Percentiles rank a stretch among this genome's conserved stretches.
phyloP scores from a whole-genome alignment of 2,888 invertebrate species.

The Achlya flavicornis region DNA sequence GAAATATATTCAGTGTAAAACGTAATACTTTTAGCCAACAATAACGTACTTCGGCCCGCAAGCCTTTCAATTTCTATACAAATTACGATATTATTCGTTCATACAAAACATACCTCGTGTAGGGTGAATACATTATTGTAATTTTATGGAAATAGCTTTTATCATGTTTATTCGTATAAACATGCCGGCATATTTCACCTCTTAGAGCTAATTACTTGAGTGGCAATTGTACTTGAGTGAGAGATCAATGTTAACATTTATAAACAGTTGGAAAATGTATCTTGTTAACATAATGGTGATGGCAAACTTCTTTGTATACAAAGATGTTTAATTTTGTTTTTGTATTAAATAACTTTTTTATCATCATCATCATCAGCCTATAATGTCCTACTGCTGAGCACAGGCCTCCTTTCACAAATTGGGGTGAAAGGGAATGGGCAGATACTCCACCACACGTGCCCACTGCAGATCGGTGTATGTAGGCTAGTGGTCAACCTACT shows the following conservation, averaged over 20 bases:
- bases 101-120: background rate
- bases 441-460: too few relatives aligned
- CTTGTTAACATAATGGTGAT: too few relatives aligned
- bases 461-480: too few relatives aligned
- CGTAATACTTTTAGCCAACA: slow-evolving; percentile 7
- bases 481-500: too few relatives aligned
- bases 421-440: too few relatives aligned
- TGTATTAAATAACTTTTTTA: too few relatives aligned
- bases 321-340: too few relatives aligned
- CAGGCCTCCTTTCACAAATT: too few relatives aligned
- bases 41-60: background rate
- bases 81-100: slow-evolving; percentile 36
- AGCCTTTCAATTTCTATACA: slow-evolving; percentile 24
- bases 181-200: background rate
- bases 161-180: background rate
- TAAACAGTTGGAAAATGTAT: background rate
- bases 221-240: background rate
- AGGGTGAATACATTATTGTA: slow-evolving; percentile 8
- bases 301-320: too few relatives aligned
- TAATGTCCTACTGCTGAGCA: too few relatives aligned
- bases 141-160: slow-evolving; percentile 10
- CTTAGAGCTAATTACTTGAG: background rate
- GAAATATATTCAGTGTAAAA: background rate
- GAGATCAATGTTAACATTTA: background rate
- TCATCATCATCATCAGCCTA: too few relatives aligned